Conservation (phyloP, 2,797 vertebrate species). For the Tiaroga cobitis region DNA sequence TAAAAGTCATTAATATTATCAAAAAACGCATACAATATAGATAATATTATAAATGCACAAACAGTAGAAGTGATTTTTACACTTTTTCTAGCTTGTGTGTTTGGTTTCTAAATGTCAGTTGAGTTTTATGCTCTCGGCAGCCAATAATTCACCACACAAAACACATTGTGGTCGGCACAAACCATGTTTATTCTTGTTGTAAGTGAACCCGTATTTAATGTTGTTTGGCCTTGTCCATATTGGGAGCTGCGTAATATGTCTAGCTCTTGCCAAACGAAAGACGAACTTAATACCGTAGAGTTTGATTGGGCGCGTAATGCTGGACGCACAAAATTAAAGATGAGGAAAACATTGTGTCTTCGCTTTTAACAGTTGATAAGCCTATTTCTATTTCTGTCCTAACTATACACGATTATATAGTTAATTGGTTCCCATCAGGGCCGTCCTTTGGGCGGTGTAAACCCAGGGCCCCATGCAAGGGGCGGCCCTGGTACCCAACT, state of each 20-base stretch:
- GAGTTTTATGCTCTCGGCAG: constrained; percentile 6
- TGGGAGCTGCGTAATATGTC: background rate
- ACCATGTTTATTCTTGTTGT: constrained; percentile 35
- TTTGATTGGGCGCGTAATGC: constrained; percentile 4
- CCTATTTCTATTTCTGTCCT: background rate
- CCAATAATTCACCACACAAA: constrained; percentile 34
- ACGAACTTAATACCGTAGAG: background rate
- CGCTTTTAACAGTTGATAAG: background rate
- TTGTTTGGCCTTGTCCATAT: constrained; percentile 7
- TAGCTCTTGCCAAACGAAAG: constrained; percentile 1
- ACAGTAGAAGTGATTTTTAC: constrained; percentile 11
- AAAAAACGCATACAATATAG: background rate
- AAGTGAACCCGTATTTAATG: constrained; percentile 27
- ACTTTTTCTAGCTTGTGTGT: background rate
- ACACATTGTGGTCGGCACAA: constrained; percentile 18
- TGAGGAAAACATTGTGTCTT: background rate
- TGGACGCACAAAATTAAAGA: background rate
- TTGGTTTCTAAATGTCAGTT: constrained; percentile 30
- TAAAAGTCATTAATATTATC: background rate
- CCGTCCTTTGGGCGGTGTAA: background rate
- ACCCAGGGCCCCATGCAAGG: background rate
- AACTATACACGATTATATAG: background rate
- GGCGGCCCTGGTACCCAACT: background rate
- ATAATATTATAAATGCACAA: background rate
- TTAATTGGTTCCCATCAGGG: background rate